phyloP scores from a whole-genome alignment of 2,888 invertebrate species.

The Aethes cnicana region DNA sequence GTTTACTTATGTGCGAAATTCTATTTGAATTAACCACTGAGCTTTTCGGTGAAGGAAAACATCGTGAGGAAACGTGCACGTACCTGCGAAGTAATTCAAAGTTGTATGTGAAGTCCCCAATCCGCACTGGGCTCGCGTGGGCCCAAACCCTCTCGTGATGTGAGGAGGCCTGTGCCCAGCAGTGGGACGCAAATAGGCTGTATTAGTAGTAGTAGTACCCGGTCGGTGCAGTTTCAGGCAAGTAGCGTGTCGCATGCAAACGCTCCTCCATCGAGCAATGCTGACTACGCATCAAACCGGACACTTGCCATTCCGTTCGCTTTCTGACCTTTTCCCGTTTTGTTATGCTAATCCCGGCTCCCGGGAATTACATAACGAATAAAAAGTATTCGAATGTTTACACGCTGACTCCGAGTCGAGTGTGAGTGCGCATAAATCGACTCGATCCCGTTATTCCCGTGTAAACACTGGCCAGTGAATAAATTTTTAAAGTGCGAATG shows the following conservation, averaged over 20 bases:
- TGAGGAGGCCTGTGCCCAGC: no score
- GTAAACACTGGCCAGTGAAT: constrained; percentile 49
- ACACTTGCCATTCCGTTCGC: constrained; percentile 80
- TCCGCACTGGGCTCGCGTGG: no score
- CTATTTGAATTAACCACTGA: no score
- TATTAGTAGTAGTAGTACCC: no score
- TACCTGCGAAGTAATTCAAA: no score
- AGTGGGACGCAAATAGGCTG: background rate
- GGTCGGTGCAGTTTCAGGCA: no score
- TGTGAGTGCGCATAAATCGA: constrained; percentile 76
- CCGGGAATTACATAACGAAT: constrained; percentile 77
- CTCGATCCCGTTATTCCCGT: constrained; percentile 46
- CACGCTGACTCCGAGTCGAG: constrained; percentile 71
- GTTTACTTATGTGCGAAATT: no score
- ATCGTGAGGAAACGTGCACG: no score
- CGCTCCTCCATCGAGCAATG: constrained; percentile 54
- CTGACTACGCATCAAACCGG: constrained; percentile 76
- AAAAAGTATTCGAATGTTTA: constrained; percentile 79
- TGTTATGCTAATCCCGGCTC: constrained; percentile 78
- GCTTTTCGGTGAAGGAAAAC: no score
- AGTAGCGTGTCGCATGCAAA: constrained; percentile 46
- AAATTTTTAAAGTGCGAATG: constrained; percentile 36
- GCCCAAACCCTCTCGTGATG: no score
- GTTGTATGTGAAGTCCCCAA: no score
- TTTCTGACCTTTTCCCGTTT: constrained; percentile 81